Percentiles rank a stretch among this genome's conserved stretches.
These are phyloP conservation scores for Sciurus carolinensis DNA, from an alignment of 2,797 vertebrate species.

Conservation along the genomic window DNA sequence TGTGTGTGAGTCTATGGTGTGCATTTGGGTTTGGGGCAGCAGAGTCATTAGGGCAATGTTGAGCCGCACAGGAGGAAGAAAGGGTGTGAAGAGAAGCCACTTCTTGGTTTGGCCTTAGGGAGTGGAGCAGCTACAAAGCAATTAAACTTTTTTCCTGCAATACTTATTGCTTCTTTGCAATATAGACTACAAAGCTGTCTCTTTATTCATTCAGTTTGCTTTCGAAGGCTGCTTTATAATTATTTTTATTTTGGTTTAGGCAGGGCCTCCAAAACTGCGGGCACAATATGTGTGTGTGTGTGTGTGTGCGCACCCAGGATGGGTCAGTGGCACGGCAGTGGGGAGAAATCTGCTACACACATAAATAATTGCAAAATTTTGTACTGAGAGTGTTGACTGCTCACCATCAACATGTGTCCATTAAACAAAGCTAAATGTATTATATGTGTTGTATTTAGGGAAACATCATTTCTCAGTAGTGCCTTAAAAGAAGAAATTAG, in stretches of 20 bases:
- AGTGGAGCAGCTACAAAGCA: background rate
- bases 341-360: background rate
- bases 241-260: background rate
- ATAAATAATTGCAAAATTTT: background rate
- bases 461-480: background rate
- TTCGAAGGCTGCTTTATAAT: background rate
- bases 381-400: background rate
- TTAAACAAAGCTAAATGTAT: background rate
- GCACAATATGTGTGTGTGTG: background rate
- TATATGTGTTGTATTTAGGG: background rate
- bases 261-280: background rate
- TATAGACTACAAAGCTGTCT: background rate
- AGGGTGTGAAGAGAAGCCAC: background rate
- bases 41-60: too few relatives aligned
- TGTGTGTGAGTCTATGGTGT: background rate
- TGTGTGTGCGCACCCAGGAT: background rate
- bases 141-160: background rate
- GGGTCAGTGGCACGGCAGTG: background rate
- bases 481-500: background rate
- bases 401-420: background rate
- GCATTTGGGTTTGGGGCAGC: background rate
- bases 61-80: background rate
- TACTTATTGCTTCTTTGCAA: background rate
- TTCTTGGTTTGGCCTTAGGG: background rate
- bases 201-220: background rate